phyloP scores from a whole-genome alignment of 1,140 invertebrate species.

The Pygmarrhopalites habei region DNA sequence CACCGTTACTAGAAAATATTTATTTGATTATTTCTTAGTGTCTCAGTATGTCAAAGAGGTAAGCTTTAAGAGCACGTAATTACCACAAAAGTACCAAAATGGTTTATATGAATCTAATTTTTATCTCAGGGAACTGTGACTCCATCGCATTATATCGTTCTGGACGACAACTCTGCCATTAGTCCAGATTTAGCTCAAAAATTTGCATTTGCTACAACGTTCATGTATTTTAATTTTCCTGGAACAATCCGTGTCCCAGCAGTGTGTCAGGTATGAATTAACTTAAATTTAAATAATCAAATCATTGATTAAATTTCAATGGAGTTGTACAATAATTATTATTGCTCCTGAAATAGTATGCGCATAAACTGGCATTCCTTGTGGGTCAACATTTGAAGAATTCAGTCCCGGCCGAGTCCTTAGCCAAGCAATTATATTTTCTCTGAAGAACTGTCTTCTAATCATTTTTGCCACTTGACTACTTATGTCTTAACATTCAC shows the following conservation, averaged over 20 bases:
- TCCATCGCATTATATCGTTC: constrained; percentile 85
- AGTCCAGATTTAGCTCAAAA: constrained; percentile 75
- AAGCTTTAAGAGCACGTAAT: neutral
- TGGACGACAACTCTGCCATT: constrained; percentile 62
- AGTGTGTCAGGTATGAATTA: constrained; percentile 71
- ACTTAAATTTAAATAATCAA: too few relatives aligned
- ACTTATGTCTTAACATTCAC: too few relatives aligned
- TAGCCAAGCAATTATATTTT: too few relatives aligned
- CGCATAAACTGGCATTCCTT: constrained; percentile 73
- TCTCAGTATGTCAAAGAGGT: constrained; percentile 68
- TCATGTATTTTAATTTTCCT: constrained; percentile 93
- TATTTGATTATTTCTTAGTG: constrained; percentile 84
- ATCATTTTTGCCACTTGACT: too few relatives aligned
- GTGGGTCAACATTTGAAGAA: constrained; percentile 62
- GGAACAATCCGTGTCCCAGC: constrained; percentile 86
- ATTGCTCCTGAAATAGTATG: constrained; percentile 54
- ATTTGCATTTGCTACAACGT: constrained; percentile 80
- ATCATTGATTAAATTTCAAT: too few relatives aligned
- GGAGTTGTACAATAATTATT: too few relatives aligned
- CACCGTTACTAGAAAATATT: constrained; percentile 62
- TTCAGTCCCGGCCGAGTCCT: too few relatives aligned
- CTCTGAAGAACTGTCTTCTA: too few relatives aligned
- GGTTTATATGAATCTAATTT: neutral
- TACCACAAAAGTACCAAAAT: neutral
- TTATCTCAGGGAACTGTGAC: constrained; percentile 34